These are phyloP conservation scores for Rhopalosiphum padi DNA, from an alignment of 1,140 invertebrate species.

Conservation along the genomic window DNA sequence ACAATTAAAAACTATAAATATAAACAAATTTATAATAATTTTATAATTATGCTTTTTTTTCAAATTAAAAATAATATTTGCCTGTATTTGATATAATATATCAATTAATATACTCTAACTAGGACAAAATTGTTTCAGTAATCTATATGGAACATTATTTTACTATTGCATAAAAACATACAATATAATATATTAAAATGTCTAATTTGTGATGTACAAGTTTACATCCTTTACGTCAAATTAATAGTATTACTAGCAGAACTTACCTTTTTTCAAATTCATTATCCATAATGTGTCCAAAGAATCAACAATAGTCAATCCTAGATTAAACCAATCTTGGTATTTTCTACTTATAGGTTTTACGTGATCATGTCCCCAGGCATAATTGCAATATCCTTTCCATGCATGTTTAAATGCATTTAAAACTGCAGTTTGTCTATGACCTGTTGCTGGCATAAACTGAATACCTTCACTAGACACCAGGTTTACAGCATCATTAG, in stretches of 20 bases:
- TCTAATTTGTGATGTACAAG: background rate
- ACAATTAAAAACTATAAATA: background rate
- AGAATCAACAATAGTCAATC: slow-evolving; percentile 89
- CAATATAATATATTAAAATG: background rate
- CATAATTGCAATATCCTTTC: slow-evolving; percentile 87
- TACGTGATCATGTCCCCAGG: slow-evolving; percentile 94
- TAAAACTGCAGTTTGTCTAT: slow-evolving; percentile 81
- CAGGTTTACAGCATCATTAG: slow-evolving; percentile 60
- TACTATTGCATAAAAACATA: background rate
- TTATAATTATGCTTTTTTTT: too few relatives aligned
- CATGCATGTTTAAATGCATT: slow-evolving; percentile 90
- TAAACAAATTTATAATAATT: background rate
- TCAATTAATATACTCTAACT: too few relatives aligned
- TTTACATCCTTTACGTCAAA: background rate
- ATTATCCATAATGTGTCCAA: slow-evolving; percentile 93
- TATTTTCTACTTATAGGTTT: slow-evolving; percentile 83
- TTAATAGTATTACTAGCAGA: slow-evolving; percentile 55
- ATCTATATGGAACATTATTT: background rate
- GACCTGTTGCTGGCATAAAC: slow-evolving; percentile 75
- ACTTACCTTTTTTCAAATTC: slow-evolving; percentile 83
- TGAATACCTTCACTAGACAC: slow-evolving; percentile 60
- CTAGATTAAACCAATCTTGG: slow-evolving; percentile 90
- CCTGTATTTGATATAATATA: too few relatives aligned
- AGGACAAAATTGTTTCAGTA: background rate
- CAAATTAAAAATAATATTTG: too few relatives aligned